Conservation (phyloP, 2,113 vertebrate genomes). For the Campylorhamphus procurvoides region DNA sequence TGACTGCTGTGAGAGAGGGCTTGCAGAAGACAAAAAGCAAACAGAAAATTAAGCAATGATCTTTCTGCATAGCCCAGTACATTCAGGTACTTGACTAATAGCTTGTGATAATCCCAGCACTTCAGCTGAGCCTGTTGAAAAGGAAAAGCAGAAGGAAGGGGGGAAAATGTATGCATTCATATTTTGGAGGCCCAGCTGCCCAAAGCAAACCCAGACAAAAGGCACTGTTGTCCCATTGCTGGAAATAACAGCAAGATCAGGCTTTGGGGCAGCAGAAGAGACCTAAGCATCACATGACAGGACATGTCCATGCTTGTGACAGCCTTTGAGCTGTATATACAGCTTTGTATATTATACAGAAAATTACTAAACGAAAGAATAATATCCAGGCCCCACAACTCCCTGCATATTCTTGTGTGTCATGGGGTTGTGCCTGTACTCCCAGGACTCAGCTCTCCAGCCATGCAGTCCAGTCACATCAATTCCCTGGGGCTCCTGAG, state of each 20-base stretch:
- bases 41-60: fast-evolving
- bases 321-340: background rate
- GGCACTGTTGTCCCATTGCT: background rate
- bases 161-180: background rate
- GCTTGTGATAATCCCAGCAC: background rate
- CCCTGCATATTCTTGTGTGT: fast-evolving
- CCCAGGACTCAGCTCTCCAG: background rate
- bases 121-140: background rate
- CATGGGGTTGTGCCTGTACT: fast-evolving
- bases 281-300: background rate
- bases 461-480: background rate
- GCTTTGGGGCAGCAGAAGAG: background rate
- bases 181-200: background rate
- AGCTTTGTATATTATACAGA: background rate
- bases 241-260: background rate
- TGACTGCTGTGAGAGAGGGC: background rate
- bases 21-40: background rate
- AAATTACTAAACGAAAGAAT: background rate
- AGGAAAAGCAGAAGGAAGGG: background rate
- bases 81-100: background rate
- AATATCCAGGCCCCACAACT: background rate
- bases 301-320: background rate
- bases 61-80: background rate
- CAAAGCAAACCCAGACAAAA: slow-evolving; percentile 24
- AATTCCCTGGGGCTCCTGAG: background rate